phyloP scores from a whole-genome alignment of 1,140 invertebrate species.

The Drosophila obscura region DNA sequence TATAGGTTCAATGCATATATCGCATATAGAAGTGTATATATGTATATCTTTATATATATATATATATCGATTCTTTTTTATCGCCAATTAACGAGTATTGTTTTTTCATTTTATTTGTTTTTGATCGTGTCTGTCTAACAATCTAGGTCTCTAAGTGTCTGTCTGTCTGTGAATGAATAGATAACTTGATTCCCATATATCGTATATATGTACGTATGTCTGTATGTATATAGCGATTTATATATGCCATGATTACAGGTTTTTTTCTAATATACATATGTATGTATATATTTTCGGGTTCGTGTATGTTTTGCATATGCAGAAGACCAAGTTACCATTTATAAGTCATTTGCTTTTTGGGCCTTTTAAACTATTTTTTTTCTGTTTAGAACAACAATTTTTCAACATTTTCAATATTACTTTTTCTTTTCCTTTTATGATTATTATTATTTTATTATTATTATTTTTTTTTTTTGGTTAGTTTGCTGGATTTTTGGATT shows the following conservation, averaged over 20 bases:
- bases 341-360: constrained; percentile 76
- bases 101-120: constrained; percentile 14
- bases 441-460: constrained; percentile 15
- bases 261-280: not conserved
- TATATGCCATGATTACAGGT: no score
- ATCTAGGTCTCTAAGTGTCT: constrained; percentile 55
- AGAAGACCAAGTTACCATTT: constrained; percentile 77
- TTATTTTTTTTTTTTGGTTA: constrained; percentile 27
- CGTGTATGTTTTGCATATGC: constrained; percentile 21
- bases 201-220: constrained; percentile 34
- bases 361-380: constrained; percentile 33
- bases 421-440: constrained; percentile 24
- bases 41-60: constrained; percentile 18
- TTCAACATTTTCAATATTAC: constrained; percentile 7
- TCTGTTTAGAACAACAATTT: constrained; percentile 46
- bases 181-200: constrained; percentile 55
- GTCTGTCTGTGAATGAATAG: constrained; percentile 11
- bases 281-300: constrained; percentile 11
- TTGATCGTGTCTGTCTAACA: constrained; percentile 47
- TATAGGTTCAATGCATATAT: constrained; percentile 6
- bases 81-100: constrained; percentile 24
- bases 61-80: constrained; percentile 26
- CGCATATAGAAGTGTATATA: constrained; percentile 18
- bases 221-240: constrained; percentile 10
- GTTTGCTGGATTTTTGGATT: constrained; percentile 12